phyloP scores from a whole-genome alignment of 1,140 invertebrate species.

The Cyrtorhinus lividipennis region DNA sequence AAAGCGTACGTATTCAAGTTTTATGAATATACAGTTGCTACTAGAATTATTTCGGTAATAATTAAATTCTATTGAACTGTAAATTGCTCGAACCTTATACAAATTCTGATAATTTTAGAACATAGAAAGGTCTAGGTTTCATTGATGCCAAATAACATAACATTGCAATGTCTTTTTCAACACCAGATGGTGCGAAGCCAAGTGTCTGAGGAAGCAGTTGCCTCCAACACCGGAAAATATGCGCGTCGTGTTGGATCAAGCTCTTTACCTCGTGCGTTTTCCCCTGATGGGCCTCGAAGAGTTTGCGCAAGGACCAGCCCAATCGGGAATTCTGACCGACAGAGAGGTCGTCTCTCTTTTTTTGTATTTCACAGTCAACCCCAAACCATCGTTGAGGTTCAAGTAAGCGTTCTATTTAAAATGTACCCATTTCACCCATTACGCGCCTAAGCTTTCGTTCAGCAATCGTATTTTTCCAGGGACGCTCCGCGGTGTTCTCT shows the following conservation, averaged over 20 bases:
- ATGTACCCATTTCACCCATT: no score
- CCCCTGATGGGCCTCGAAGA: slow-evolving; percentile 78
- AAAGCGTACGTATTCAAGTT: no score
- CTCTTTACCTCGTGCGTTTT: slow-evolving; percentile 62
- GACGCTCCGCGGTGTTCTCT: slow-evolving; percentile 65
- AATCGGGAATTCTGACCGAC: slow-evolving; percentile 58
- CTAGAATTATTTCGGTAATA: no score
- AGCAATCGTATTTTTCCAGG: no score
- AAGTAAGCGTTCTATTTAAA: slow-evolving; percentile 7
- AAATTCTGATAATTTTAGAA: no score
- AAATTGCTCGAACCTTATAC: no score
- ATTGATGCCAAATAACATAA: no score
- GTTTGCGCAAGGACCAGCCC: slow-evolving; percentile 66
- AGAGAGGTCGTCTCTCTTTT: slow-evolving; percentile 56
- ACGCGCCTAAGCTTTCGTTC: no score
- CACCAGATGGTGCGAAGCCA: slow-evolving; percentile 62
- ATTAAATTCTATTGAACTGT: no score
- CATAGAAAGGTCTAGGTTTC: no score
- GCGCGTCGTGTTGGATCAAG: slow-evolving; percentile 47
- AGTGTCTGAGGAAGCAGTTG: slow-evolving; percentile 52
- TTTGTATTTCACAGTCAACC: slow-evolving; percentile 67
- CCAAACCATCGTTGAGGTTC: slow-evolving; percentile 37
- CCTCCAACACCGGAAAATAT: slow-evolving; percentile 54
- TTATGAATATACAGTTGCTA: no score
- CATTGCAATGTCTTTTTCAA: not conserved